These are phyloP conservation scores for Hypena proboscidalis DNA, from an alignment of 2,888 invertebrate genomes.

Conservation along the genomic window DNA sequence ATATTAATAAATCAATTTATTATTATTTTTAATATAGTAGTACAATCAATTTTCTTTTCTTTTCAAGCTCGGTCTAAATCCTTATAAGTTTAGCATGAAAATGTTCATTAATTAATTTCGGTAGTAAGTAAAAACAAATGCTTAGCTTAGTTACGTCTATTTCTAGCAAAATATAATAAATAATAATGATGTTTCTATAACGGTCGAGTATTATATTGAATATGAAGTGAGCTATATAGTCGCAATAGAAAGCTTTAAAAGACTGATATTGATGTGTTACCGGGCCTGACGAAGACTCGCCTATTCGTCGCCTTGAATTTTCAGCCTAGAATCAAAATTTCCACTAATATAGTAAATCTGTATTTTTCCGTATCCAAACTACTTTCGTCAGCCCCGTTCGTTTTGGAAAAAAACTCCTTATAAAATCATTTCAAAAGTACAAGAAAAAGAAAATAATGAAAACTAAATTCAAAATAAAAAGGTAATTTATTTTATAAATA, in stretches of 20 bases:
- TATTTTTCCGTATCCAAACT: conserved; percentile 45
- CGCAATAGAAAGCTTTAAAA: conserved; percentile 49
- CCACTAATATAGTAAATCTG: conserved; percentile 51
- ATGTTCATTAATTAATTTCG: no score
- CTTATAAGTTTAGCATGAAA: no score
- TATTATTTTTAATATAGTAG: no score
- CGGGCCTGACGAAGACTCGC: conserved; percentile 64
- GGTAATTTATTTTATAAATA: conserved; percentile 33
- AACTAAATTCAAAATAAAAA: conserved; percentile 7
- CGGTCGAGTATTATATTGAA: conserved; percentile 16
- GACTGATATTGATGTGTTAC: conserved; percentile 53
- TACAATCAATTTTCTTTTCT: no score
- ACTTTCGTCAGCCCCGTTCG: conserved; percentile 64
- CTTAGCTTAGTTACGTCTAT: conserved; percentile 15
- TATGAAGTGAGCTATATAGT: conserved; percentile 43
- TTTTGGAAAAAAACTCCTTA: conserved; percentile 56
- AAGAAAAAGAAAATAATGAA: conserved; percentile 7
- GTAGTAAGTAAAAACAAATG: conserved; percentile 15
- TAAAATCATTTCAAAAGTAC: conserved; percentile 28
- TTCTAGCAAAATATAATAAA: conserved; percentile 24
- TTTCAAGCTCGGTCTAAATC: no score
- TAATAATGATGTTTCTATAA: conserved; percentile 19
- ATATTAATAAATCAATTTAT: no score
- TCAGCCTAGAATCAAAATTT: conserved; percentile 63
- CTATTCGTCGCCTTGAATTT: conserved; percentile 63